Evolutionary conservation across 2,888 invertebrate species (phyloP).

Genomic region (Aporophyla lueneburgensis): DNA sequence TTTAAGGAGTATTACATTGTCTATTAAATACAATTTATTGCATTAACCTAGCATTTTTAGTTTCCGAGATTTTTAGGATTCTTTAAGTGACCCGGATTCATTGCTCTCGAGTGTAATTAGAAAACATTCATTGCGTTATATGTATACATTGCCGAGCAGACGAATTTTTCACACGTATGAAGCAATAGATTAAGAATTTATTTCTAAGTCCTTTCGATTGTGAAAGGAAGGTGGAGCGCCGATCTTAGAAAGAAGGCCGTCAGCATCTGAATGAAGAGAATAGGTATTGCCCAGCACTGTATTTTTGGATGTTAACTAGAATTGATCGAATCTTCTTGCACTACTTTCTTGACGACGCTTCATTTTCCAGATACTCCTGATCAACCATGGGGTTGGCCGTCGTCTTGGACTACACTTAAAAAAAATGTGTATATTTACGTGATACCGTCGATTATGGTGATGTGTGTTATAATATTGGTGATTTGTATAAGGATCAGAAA

Average conservation of each 20-base stretch:
- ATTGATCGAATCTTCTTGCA: background rate
- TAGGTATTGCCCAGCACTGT: background rate
- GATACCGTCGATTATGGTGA: background rate
- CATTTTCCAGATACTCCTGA: background rate
- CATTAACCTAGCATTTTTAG: no score
- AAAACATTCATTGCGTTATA: background rate
- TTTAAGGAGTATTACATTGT: no score
- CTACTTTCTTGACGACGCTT: no score
- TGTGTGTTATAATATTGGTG: background rate
- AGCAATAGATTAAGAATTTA: background rate
- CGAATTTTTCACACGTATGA: background rate
- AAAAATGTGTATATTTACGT: background rate
- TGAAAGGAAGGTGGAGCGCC: background rate
- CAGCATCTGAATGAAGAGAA: background rate
- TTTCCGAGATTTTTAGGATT: no score
- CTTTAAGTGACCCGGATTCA: no score
- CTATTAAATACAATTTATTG: no score
- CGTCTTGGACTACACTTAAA: no score
- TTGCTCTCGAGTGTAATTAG: no score
- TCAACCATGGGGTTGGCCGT: accelerated
- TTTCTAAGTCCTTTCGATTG: background rate
- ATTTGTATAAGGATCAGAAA: constrained; percentile 6
- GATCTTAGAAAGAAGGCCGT: background rate
- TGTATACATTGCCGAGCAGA: background rate
- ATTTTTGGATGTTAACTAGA: background rate